Evolutionary conservation across 2,888 invertebrate genomes (phyloP).

Genomic region (Philopedon plagiatum): DNA sequence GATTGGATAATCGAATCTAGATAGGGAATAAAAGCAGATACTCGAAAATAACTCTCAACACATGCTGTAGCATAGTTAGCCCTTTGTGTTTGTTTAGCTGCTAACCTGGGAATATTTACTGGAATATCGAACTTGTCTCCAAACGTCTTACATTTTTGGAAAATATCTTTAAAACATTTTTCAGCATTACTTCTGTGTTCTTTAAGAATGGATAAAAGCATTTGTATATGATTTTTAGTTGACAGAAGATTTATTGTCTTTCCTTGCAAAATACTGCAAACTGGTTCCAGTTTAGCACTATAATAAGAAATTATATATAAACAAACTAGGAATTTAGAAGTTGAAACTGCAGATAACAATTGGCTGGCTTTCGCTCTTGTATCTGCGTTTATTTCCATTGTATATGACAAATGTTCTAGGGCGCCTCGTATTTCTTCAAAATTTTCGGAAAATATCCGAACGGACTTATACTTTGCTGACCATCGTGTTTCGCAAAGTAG

Average conservation of each 20-base stretch:
- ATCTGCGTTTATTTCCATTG: neutral
- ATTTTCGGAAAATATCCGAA: neutral
- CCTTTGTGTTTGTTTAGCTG: constrained; percentile 25
- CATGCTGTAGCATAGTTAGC: constrained; percentile 1
- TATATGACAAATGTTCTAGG: constrained; percentile 11
- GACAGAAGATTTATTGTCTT: constrained; percentile 10
- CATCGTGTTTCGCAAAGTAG: neutral
- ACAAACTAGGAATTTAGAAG: constrained; percentile 17
- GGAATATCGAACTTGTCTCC: too few relatives aligned
- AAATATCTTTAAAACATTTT: too few relatives aligned
- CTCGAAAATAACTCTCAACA: constrained; percentile 12
- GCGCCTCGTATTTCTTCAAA: constrained; percentile 7
- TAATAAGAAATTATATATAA: constrained; percentile 12
- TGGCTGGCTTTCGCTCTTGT: constrained; percentile 20
- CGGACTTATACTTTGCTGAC: neutral
- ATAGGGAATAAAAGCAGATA: constrained; percentile 21
- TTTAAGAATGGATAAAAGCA: constrained; percentile 6
- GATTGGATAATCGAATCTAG: constrained; percentile 19
- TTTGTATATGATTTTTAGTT: constrained; percentile 27
- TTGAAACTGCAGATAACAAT: neutral
- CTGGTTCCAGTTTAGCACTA: constrained; percentile 16
- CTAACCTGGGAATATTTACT: too few relatives aligned
- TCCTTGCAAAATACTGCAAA: constrained; percentile 13
- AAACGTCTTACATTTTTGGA: too few relatives aligned
- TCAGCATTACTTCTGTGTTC: constrained; percentile 22